Conservation (phyloP, 2,888 invertebrate species). For the Acanthopleura granulata region DNA sequence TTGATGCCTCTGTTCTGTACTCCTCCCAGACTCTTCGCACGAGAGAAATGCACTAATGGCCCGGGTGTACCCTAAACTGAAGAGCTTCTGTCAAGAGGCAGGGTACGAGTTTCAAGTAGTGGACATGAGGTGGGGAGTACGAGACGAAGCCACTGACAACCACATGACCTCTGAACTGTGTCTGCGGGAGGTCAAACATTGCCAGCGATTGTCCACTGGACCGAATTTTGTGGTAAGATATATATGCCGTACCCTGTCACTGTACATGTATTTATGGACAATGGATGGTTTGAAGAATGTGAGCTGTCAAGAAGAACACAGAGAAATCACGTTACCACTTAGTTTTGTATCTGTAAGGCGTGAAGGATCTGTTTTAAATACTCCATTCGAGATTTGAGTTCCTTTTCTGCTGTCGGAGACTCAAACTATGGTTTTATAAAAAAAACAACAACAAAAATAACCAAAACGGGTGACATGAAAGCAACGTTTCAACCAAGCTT, state of each 20-base stretch:
- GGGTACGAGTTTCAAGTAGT: slow-evolving; percentile 66
- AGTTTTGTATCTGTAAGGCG: no score
- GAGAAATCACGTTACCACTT: no score
- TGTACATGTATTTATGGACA: neutral
- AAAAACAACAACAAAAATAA: no score
- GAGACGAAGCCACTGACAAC: slow-evolving; percentile 62
- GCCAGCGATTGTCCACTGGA: slow-evolving; percentile 61
- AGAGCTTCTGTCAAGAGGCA: slow-evolving; percentile 50
- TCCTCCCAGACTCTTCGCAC: slow-evolving; percentile 51
- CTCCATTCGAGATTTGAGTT: no score
- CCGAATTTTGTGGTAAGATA: slow-evolving; percentile 60
- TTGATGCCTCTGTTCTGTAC: slow-evolving; percentile 29
- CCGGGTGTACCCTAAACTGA: slow-evolving; percentile 56
- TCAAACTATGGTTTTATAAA: no score
- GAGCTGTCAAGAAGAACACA: no score
- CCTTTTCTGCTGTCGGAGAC: no score
- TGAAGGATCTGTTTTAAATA: no score
- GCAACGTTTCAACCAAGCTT: no score
- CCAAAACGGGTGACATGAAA: no score
- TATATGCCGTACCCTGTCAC: neutral
- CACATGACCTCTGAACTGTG: slow-evolving; percentile 63
- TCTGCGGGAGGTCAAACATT: slow-evolving; percentile 56
- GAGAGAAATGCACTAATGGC: slow-evolving; percentile 61
- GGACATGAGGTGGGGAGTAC: slow-evolving; percentile 65
- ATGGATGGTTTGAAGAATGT: neutral